Conservation (phyloP, 2,797 vertebrate genomes). For the Melanotaenia nigrans region DNA sequence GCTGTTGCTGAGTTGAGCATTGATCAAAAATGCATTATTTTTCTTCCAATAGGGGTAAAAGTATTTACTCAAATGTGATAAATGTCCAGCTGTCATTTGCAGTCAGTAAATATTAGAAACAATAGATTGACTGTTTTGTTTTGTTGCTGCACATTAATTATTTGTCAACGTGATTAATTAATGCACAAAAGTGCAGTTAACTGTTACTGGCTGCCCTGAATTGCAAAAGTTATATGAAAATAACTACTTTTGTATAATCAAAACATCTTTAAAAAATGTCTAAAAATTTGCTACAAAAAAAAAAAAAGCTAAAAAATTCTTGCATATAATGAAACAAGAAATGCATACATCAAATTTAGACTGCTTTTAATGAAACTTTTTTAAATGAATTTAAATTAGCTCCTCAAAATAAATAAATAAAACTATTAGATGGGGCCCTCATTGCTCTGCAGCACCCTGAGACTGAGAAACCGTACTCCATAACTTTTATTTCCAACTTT, state of each 20-base stretch:
- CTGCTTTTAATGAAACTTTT: too few relatives aligned
- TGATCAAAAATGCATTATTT: conserved; percentile 1
- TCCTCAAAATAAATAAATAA: not conserved
- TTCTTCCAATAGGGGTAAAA: not conserved
- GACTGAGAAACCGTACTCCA: not conserved
- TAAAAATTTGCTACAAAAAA: too few relatives aligned
- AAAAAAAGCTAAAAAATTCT: too few relatives aligned
- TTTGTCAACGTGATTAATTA: too few relatives aligned
- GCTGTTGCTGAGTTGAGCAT: conserved; percentile 11
- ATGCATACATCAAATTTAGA: too few relatives aligned
- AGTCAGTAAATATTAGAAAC: conserved; percentile 23
- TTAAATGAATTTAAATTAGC: not conserved
- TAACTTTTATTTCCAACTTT: not conserved
- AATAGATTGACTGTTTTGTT: conserved; percentile 21
- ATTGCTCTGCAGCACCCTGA: not conserved
- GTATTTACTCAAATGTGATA: not conserved
- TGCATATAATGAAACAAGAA: too few relatives aligned
- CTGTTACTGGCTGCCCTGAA: not conserved
- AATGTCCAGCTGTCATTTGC: conserved; percentile 11
- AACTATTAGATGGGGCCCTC: not conserved
- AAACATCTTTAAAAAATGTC: not conserved
- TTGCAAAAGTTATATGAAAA: not conserved
- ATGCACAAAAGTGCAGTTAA: not conserved
- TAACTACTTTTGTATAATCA: not conserved
- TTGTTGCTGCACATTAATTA: conserved; percentile 19